Base-by-base conservation (phyloP, 1,140 invertebrate genomes). In the Physella acuta region DNA sequence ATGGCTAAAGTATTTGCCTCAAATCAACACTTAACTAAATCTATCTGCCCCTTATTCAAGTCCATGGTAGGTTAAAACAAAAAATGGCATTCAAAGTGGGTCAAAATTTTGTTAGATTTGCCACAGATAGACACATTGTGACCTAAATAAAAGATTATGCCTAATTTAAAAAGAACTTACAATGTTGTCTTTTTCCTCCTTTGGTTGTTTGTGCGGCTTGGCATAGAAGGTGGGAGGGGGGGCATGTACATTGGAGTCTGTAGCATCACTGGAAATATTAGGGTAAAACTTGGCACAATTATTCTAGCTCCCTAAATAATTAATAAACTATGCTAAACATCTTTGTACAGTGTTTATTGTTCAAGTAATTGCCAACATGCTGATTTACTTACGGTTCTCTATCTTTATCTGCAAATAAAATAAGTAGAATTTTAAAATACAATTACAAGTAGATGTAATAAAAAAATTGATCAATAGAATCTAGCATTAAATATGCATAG, bases 221-320 rank as follows among this genome's bases (percentile, higher is more conserved):
- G 16, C 5, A 34, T 60, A 60, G 58, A 60, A 60, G 8, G 37
- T 34, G 11, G 58, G 58, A 2, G 58, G 58, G 3, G 58, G 58
- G 39, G 8, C 20, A 37, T 60, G 31, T 33, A 34, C 20, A n/a
- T 36, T 36, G 17, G 2, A n/a, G 3, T 60, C 58, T 3, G 3
- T 60, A 37, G 31, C 58, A 34, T 60, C 58, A 60, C 58, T 60
- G 58, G 34, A 60, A 36, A 33, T 26, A 55, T 5, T 26, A 14
- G 52, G 24, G 11, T 26, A 55, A 5, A 5, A 55, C 11, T 5
- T n/a, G 5, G 16, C 5, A 11, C 11, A 55, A 44, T 20, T n/a
- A 26, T 24, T n/a, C 26, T n/a, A 55, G 5, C 11, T 14, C 26
- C 52, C 8, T 55, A n/a, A 16, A 26, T 16, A 5, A 5, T 55